Conservation (phyloP, 2,113 vertebrate genomes). For the Antechinus stuartii region DNA sequence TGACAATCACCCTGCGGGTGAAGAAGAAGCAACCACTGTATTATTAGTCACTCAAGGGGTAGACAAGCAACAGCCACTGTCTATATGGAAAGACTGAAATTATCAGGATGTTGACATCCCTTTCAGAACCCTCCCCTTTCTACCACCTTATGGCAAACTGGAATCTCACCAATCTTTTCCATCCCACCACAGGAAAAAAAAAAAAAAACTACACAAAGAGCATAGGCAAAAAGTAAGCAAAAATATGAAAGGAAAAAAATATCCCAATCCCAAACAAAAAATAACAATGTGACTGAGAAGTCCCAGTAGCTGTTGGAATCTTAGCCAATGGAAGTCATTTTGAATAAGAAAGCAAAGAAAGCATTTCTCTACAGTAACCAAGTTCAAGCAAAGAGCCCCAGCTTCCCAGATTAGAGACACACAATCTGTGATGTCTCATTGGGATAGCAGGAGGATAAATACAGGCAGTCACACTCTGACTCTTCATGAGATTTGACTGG, state of each 20-base stretch:
- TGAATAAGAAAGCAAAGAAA: not conserved
- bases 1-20: constrained; percentile 85
- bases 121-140: not conserved
- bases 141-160: not conserved
- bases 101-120: not conserved
- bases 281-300: not conserved
- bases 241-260: not conserved
- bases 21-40: constrained; percentile 77
- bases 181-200: not conserved
- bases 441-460: not conserved
- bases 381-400: not conserved
- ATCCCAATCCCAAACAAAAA: not conserved
- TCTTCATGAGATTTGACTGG: constrained; percentile 25
- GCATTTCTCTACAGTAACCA: not conserved
- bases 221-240: not conserved
- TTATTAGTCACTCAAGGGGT: constrained; percentile 80
- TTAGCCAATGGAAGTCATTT: not conserved
- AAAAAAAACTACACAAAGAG: not conserved
- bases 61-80: constrained; percentile 63
- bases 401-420: constrained; percentile 21
- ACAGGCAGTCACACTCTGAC: constrained; percentile 16
- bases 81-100: constrained; percentile 59
- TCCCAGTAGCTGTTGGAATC: not conserved
- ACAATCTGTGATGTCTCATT: not conserved
- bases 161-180: not conserved